Conservation (phyloP, 2,888 invertebrate genomes). For the Leptogaster cylindrica region DNA sequence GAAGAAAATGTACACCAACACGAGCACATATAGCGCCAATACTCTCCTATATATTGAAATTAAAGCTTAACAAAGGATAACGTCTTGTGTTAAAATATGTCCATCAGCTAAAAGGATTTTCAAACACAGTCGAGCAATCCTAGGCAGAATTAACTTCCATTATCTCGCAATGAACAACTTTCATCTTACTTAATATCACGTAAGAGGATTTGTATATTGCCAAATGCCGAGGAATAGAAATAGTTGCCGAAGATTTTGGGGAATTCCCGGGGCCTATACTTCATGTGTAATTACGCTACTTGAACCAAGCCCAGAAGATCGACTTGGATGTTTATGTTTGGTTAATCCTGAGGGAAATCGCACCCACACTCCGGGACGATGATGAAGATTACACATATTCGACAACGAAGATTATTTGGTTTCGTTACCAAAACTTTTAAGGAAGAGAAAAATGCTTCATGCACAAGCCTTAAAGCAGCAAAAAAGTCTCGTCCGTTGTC, state of each 20-base stretch:
- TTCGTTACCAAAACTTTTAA: too few relatives aligned
- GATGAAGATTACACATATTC: too few relatives aligned
- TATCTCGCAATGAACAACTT: constrained; percentile 43
- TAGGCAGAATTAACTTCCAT: constrained; percentile 38
- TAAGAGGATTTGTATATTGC: constrained; percentile 43
- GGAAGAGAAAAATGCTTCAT: too few relatives aligned
- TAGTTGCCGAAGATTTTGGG: constrained; percentile 37
- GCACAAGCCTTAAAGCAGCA: too few relatives aligned
- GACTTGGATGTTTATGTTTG: constrained; percentile 25
- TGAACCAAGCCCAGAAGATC: constrained; percentile 6
- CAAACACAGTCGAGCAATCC: constrained; percentile 32
- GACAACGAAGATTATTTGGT: too few relatives aligned
- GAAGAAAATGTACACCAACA: constrained; percentile 20
- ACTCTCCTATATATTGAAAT: constrained; percentile 36
- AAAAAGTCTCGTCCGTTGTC: too few relatives aligned
- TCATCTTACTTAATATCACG: constrained; percentile 41
- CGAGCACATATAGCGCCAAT: background rate
- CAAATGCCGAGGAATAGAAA: constrained; percentile 34
- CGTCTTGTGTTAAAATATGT: constrained; percentile 42
- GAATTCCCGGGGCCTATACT: constrained; percentile 20
- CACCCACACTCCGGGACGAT: too few relatives aligned
- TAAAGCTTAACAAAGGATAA: constrained; percentile 38
- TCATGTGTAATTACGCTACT: constrained; percentile 31
- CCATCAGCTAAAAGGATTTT: constrained; percentile 42
- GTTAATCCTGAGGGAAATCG: constrained; percentile 5